phyloP scores from a whole-genome alignment of 2,888 invertebrate genomes.

The Nemapogon koenigi region DNA sequence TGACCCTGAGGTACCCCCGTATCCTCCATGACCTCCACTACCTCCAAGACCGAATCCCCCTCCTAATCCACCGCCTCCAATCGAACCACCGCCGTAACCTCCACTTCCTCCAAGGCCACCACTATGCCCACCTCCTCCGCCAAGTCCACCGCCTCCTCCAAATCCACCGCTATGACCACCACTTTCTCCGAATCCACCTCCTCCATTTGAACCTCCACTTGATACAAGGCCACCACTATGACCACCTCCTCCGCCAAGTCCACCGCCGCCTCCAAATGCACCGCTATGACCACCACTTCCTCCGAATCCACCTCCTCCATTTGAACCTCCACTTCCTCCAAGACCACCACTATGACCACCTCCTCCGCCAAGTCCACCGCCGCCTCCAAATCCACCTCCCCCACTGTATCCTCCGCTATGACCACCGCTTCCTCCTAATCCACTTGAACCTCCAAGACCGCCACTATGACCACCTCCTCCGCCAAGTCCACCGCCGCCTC shows the following conservation, averaged over 20 bases:
- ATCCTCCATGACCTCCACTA: constrained; percentile 26
- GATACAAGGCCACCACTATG: constrained; percentile 18
- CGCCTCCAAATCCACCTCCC: constrained; percentile 15
- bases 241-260: constrained; percentile 15
- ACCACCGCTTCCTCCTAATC: constrained; percentile 11
- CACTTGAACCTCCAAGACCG: constrained; percentile 19
- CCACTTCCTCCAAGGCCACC: constrained; percentile 15
- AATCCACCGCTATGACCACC: constrained; percentile 15
- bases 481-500: constrained; percentile 23
- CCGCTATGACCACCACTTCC: constrained; percentile 23
- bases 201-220: constrained; percentile 16
- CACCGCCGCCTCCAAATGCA: constrained; percentile 16
- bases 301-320: constrained; percentile 25
- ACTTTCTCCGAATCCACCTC: constrained; percentile 14
- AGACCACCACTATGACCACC: constrained; percentile 16
- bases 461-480: constrained; percentile 23
- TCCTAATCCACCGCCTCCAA: constrained; percentile 16
- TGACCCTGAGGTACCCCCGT: constrained; percentile 24
- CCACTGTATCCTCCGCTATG: constrained; percentile 20
- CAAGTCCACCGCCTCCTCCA: constrained; percentile 12
- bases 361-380: constrained; percentile 18
- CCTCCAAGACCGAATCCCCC: constrained; percentile 10
- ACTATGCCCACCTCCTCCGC: too few relatives aligned
- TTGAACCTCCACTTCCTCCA: constrained; percentile 22
- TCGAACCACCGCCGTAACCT: not conserved